Base-by-base conservation (phyloP, 2,797 vertebrate species). In the Anguilla pacifica region DNA sequence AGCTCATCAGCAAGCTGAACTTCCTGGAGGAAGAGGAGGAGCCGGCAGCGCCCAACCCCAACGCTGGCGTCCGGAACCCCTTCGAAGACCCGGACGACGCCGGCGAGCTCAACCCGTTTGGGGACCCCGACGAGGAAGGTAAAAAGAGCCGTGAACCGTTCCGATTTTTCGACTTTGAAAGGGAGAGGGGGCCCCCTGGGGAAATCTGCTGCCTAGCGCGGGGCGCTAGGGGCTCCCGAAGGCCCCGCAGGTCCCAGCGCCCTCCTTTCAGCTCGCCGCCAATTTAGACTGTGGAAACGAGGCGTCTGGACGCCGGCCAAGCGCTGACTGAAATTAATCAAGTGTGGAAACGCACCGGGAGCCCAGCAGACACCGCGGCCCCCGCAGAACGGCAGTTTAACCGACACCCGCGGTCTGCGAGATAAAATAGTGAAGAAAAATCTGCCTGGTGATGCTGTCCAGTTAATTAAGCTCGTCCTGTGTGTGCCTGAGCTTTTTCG, bases 91-190 rank as follows among this genome's bases (percentile, higher is more conserved):
- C 92, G 4, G 94, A 95, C 83, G 91, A 89, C 67, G 1, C 67
- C 3, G 11, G n/a, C 25, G 67, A n/a, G 10, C 92, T 90, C 6
- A 95, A 96, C 25, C 61, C 79, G 0, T 97, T 97, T 95, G 96
- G 94, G 92, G 95, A 96, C 87, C 94, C 94, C 67, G 95, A 96
- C 88, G 91, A 89, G 85, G 96, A 96, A 96, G 96, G 96, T 97
- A 96, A 89, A 53, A 15, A 10, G 5, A 59, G 3, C 10, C 6
- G 0, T n/a, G 13, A 28, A 72, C n/a, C 22, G 31, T 28, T 2
- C n/a, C 0, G 9, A 1, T 64, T 64, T n/a, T n/a, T n/a, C 19
- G 0, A 22, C 3, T 59, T 22, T 22, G 0, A 7, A 64, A 7
- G 19, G 19, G 61, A 25, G 59, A 22, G 19, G 61, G 61, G 6